Evolutionary conservation across 1,140 invertebrate genomes (phyloP), one percentile per base, ranked within the genome.

Genomic region (Ceratosolen solmsi): DNA sequence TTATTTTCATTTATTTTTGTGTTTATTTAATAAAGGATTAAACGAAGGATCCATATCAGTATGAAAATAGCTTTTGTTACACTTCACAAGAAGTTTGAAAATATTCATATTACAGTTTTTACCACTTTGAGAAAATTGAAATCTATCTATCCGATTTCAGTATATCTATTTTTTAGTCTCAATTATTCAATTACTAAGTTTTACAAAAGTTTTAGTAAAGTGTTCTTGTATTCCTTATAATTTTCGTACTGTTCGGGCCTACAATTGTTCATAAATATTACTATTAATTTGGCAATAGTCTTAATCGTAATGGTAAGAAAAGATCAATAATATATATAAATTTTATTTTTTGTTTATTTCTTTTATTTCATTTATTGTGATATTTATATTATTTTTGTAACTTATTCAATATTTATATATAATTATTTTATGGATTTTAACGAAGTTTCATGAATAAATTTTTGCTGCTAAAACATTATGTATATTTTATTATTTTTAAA

Each of bases 151-250:
- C 17, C 17, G 27, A n/a, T 56, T 27, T 76, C 56, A 60, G 22
- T 76, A 27, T 76, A n/a, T 75, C 33, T 75, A 7, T 54, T 56
- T 51, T 68, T 65, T 41, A 46, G n/a, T n/a, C 68, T 80, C 72
- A 80, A 80, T 80, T 80, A 80, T 80, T 80, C 58, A 74, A 80
- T 80, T 80, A 80, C 38, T 15, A 80, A 75, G 71, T 80, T 75
- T 80, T 54, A 72, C 72, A 60, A 80, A 80, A 80, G 71, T 80
- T 74, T 25, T 41, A 15, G 33, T 58, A 41, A 58, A 56, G 74
- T 46, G 30, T 36, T 33, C 77, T 49, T 17, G 54, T 25, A 70
- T 25, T 63, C 72, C 58, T 72, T 72, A 46, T 75, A 80, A 80
- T 80, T 80, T 80, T 9, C 36, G 15, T 27, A 60, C 5, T 22